Evolutionary conservation across 2,113 vertebrate genomes (phyloP).

Genomic region (Maccullochella peelii): DNA sequence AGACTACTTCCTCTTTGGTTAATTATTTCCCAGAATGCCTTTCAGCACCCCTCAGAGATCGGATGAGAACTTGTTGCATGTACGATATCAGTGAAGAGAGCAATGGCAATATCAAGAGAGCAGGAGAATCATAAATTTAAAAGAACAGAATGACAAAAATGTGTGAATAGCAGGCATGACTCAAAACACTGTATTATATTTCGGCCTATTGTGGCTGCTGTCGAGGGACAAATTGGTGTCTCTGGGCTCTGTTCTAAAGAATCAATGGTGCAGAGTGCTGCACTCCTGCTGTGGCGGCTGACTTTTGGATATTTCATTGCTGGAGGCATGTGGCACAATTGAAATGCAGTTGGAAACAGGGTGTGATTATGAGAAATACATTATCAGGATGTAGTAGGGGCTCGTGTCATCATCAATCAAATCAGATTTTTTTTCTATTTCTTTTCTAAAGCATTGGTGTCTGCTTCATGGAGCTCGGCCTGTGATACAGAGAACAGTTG

Average conservation of each 20-base stretch:
- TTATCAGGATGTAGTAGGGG: constrained; percentile 42
- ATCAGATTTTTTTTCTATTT: constrained; percentile 18
- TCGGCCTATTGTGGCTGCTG: constrained; percentile 41
- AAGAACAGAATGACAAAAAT: constrained; percentile 35
- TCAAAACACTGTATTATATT: constrained; percentile 45
- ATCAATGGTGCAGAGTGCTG: constrained; percentile 51
- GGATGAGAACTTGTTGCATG: constrained; percentile 26
- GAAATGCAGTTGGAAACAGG: constrained; percentile 42
- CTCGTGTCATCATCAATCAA: constrained; percentile 58
- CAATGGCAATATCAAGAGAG: constrained; percentile 2
- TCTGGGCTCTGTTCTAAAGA: constrained; percentile 61
- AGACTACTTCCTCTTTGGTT: background rate
- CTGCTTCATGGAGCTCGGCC: constrained; percentile 15
- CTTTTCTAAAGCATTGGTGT: constrained; percentile 22
- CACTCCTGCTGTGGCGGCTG: constrained; percentile 30
- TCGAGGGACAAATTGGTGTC: constrained; percentile 58
- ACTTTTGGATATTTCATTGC: constrained; percentile 62
- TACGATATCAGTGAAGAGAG: constrained; percentile 5
- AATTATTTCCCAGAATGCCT: constrained; percentile 13
- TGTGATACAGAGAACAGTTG: constrained; percentile 26
- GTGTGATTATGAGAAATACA: constrained; percentile 56
- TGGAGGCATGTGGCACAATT: constrained; percentile 43
- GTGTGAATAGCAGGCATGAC: constrained; percentile 43
- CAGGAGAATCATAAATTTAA: constrained; percentile 4
- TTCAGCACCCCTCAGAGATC: background rate